Conservation (phyloP, 2,888 invertebrate genomes). For the Conomelus anceps region DNA sequence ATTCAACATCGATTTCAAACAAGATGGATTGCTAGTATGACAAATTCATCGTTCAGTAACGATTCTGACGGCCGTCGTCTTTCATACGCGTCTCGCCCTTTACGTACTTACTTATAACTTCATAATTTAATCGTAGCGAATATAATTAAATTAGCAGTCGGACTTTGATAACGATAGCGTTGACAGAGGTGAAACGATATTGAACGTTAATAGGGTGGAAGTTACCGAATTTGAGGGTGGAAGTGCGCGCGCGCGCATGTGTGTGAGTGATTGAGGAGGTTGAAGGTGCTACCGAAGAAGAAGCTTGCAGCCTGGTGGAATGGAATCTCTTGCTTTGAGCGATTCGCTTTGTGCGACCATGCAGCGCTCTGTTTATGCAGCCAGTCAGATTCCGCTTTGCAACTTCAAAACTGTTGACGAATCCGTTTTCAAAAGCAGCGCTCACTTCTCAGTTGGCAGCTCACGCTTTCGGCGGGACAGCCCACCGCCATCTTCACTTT, state of each 20-base stretch:
- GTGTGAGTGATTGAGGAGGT: neutral
- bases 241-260: neutral
- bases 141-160: neutral
- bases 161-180: neutral
- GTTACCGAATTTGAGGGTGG: neutral
- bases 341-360: slow-evolving; percentile 11
- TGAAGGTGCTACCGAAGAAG: neutral
- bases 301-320: neutral
- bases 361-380: slow-evolving; percentile 10
- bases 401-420: neutral
- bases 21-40: neutral
- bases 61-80: neutral
- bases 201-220: neutral
- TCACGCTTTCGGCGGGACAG: neutral
- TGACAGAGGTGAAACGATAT: neutral
- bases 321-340: slow-evolving; percentile 10
- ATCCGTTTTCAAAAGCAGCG: neutral
- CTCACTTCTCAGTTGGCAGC: neutral
- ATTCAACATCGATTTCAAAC: neutral
- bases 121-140: neutral
- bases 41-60: neutral
- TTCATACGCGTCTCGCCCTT: neutral
- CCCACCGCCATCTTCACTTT: too few species aligned
- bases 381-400: neutral
- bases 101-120: neutral